Percentiles rank a stretch among this genome's conserved stretches.
phyloP scores from a whole-genome alignment of 2,113 vertebrate genomes.

The Pangasianodon hypophthalmus region DNA sequence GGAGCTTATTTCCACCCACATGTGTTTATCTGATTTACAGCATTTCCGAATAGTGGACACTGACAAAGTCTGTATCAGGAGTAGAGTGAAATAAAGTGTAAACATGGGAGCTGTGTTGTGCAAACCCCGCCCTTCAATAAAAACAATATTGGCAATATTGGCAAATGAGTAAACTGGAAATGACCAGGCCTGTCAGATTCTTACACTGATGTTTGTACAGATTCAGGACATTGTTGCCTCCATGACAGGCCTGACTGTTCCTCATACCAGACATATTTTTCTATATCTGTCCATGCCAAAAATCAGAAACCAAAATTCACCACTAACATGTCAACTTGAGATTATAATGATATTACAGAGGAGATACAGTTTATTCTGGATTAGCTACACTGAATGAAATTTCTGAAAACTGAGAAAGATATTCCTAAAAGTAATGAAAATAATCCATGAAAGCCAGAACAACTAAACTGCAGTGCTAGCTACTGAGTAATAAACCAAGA shows the following conservation, averaged over 20 bases:
- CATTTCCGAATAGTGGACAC: background rate
- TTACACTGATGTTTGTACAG: background rate
- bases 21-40: background rate
- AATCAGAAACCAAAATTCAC: background rate
- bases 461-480: background rate
- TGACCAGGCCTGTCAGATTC: background rate
- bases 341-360: background rate
- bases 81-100: background rate
- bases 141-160: background rate
- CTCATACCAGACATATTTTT: background rate
- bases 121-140: background rate
- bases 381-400: background rate
- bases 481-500: background rate
- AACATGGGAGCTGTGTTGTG: background rate
- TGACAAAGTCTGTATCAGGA: background rate
- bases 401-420: background rate
- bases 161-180: background rate
- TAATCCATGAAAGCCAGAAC: slow-evolving; percentile 1
- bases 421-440: background rate
- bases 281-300: background rate
- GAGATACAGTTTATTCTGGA: background rate
- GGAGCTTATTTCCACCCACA: background rate
- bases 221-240: background rate
- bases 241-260: background rate
- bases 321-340: background rate